Evolutionary conservation across 2,888 invertebrate species (phyloP), one percentile per base, ranked within the genome.

Genomic region (Perithous albicinctus): DNA sequence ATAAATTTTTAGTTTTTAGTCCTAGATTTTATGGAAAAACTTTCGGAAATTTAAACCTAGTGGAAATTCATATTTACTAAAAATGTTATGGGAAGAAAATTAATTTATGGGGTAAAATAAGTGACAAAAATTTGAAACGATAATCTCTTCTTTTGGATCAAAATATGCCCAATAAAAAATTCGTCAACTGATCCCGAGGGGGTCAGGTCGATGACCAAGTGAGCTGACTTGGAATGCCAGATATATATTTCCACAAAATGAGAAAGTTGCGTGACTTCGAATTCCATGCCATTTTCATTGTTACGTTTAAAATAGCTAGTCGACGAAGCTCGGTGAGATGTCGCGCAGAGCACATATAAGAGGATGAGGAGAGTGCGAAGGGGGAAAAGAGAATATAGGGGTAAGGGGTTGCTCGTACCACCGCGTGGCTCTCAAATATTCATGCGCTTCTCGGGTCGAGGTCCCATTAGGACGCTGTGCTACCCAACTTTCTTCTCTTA

Each of bases 381-480:
- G 8, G 12, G 12, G 41, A 43, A 59, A 38, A 38, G 32, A n/a
- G 54, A 12, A 29, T 12, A 12, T 32, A 54, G 51, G 26, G 8
- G 67, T 29, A 41, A 26, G 54, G 38, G 64, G 70, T 18, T 72
- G 35, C 56, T 46, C 26, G 54, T 29, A 41, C 35, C 64, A 69
- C 54, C 72, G 72, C 54, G 67, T 18, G 73, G 20, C 64, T 61
- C 78, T 82, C 69, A 82, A 82, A 82, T 82, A 82, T 82, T 82
- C 82, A 82, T 82, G 78, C 43, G 38, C 38, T 82, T 56, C 46
- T 38, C 82, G 54, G 74, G 70, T 46, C 59, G 67, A 70, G 35
- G 66, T 75, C 56, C 75, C 70, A 72, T 82, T 78, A 78, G 75
- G 43, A 78, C 74, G 41, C 51, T 64, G 59, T 20, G 66, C 54